Conservation (phyloP, 2,888 invertebrate genomes). For the Microctonus brassicae region DNA sequence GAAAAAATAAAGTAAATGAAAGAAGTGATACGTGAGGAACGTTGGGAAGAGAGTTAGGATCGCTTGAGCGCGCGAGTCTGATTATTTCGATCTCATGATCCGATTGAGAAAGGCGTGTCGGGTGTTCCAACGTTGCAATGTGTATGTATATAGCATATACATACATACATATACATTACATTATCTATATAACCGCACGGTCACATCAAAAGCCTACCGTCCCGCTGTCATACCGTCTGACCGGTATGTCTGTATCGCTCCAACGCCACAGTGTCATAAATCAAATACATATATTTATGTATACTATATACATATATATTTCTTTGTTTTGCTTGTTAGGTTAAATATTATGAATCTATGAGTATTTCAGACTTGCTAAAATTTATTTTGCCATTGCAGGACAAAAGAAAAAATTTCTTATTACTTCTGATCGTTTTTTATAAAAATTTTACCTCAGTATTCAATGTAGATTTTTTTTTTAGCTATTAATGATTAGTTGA, state of each 20-base stretch:
- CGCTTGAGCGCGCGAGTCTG: slow-evolving; percentile 10
- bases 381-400: slow-evolving; percentile 19
- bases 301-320: slow-evolving; percentile 41
- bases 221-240: slow-evolving; percentile 48
- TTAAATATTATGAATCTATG: slow-evolving; percentile 41
- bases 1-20: neutral
- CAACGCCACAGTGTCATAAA: slow-evolving; percentile 52
- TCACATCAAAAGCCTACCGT: slow-evolving; percentile 47
- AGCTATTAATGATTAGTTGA: neutral
- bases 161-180: slow-evolving; percentile 1
- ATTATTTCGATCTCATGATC: slow-evolving; percentile 25
- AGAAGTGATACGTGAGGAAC: slow-evolving; percentile 18
- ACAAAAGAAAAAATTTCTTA: neutral
- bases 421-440: too few species aligned
- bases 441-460: too few species aligned
- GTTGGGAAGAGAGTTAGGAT: slow-evolving; percentile 13
- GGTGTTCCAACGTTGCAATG: slow-evolving; percentile 36
- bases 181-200: slow-evolving; percentile 22
- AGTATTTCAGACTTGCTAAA: slow-evolving; percentile 27
- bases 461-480: neutral
- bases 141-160: neutral
- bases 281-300: slow-evolving; percentile 51
- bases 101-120: slow-evolving; percentile 28
- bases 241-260: slow-evolving; percentile 48
- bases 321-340: slow-evolving; percentile 62